Evolutionary conservation across 2,113 vertebrate species (phyloP).

Genomic region (Istiophorus platypterus): DNA sequence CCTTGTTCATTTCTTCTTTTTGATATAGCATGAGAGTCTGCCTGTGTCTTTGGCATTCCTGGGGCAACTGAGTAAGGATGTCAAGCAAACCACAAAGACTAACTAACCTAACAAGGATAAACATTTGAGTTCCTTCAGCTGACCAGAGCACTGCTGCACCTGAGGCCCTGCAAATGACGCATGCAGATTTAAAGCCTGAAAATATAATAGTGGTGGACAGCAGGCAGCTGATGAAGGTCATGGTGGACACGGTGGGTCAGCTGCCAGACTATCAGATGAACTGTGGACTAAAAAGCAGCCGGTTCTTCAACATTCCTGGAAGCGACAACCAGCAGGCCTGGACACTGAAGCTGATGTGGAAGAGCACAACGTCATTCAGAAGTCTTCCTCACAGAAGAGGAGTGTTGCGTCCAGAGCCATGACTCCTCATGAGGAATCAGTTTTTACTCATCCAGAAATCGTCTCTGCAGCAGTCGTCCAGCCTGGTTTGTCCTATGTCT

Average conservation of each 20-base stretch:
- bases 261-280: conserved; percentile 2
- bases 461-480: background rate
- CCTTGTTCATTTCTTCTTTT: too few relatives aligned
- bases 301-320: background rate
- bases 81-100: too few relatives aligned
- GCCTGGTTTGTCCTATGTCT: background rate
- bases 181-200: background rate
- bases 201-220: background rate
- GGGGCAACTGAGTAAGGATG: too few relatives aligned
- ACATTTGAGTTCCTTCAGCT: background rate
- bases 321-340: background rate
- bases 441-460: background rate
- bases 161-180: background rate
- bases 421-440: background rate
- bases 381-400: background rate
- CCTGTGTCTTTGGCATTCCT: too few relatives aligned
- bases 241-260: background rate
- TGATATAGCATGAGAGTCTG: too few relatives aligned
- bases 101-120: background rate
- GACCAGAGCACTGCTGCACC: conserved; percentile 18
- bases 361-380: background rate
- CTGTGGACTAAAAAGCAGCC: background rate
- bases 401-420: background rate
- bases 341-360: background rate
- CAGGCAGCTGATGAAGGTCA: background rate